Evolutionary conservation across 2,888 invertebrate genomes (phyloP).

Genomic region (Cephalotes varians): DNA sequence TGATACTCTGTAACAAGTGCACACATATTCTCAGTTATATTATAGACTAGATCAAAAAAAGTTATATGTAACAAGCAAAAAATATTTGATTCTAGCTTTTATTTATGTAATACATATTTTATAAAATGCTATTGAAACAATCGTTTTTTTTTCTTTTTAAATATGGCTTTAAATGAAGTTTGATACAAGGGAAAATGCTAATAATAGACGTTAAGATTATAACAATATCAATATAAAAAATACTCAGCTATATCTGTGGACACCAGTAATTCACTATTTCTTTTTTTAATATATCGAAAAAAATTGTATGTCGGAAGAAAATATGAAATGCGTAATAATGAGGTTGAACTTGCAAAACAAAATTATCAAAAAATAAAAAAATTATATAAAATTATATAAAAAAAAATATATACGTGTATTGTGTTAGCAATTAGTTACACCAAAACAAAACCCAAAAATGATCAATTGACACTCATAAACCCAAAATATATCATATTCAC

Average conservation of each 20-base stretch:
- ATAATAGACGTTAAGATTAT: constrained; percentile 32
- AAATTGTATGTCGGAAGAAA: constrained; percentile 41
- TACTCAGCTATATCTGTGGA: constrained; percentile 85
- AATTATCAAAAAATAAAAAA: constrained; percentile 25
- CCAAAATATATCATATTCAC: constrained; percentile 64
- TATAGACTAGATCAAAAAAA: constrained; percentile 22
- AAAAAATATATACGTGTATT: constrained; percentile 63
- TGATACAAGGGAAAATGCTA: neutral
- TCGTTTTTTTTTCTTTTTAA: constrained; percentile 10
- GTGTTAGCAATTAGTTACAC: constrained; percentile 78
- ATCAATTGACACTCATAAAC: constrained; percentile 68
- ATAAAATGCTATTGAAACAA: neutral
- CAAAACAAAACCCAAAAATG: constrained; percentile 72
- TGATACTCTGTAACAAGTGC: constrained; percentile 26
- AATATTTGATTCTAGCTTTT: constrained; percentile 12
- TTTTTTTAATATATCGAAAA: constrained; percentile 54
- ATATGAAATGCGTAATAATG: constrained; percentile 52
- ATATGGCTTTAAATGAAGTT: constrained; percentile 25
- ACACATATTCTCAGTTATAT: neutral
- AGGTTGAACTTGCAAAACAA: constrained; percentile 42
- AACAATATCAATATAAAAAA: constrained; percentile 67
- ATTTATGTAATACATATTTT: neutral
- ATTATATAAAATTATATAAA: constrained; percentile 45
- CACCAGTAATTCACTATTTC: constrained; percentile 77
- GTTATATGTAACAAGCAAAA: constrained; percentile 10